Evolutionary conservation across 1,140 invertebrate species (phyloP).

Genomic region (Leptinotarsa undecemlineata): DNA sequence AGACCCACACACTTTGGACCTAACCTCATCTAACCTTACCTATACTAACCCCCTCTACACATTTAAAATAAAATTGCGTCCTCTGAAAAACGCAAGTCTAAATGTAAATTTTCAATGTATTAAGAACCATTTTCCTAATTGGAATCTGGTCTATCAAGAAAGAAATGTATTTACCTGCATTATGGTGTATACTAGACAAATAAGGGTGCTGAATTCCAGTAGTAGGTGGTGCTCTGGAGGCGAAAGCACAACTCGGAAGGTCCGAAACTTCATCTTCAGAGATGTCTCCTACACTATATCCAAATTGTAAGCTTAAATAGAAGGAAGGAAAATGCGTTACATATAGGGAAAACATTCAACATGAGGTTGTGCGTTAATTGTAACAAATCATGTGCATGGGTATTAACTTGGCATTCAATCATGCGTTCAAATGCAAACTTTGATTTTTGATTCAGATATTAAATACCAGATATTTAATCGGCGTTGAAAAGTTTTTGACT

Average conservation of each 20-base stretch:
- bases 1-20: no score
- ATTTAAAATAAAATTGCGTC: no score
- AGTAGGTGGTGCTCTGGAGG: conserved; percentile 56
- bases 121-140: no score
- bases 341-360: conserved; percentile 24
- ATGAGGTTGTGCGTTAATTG: background rate
- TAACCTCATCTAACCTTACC: no score
- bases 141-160: no score
- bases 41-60: no score
- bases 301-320: conserved; percentile 58
- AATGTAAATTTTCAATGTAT: no score
- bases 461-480: no score
- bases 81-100: no score
- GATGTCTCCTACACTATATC: conserved; percentile 58
- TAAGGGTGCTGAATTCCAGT: conserved; percentile 52
- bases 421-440: no score
- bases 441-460: no score
- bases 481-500: no score
- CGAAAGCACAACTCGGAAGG: conserved; percentile 71
- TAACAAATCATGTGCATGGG: background rate
- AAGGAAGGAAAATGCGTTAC: conserved; percentile 26
- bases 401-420: background rate
- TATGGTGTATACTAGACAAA: conserved; percentile 51
- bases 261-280: conserved; percentile 63
- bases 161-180: conserved; percentile 38